Conservation (phyloP, 2,888 invertebrate genomes). For the Phragmatobia fuliginosa region DNA sequence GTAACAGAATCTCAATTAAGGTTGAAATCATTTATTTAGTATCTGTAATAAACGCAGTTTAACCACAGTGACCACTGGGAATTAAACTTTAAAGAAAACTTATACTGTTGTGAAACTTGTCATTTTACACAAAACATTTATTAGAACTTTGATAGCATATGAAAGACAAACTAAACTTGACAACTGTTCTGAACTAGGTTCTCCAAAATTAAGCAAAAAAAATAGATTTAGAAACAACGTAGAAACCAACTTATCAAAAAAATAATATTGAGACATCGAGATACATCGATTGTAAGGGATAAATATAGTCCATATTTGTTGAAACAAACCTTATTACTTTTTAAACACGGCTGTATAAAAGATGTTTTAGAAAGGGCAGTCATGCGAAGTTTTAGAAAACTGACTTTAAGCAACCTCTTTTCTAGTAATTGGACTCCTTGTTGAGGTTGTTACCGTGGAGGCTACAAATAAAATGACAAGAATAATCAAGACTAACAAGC, state of each 20-base stretch:
- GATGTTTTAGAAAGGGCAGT: background rate
- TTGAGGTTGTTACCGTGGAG: background rate
- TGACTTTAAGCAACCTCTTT: background rate
- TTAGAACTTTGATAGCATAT: background rate
- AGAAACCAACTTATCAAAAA: background rate
- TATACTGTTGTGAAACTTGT: background rate
- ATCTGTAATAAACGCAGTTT: background rate
- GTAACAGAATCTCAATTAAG: background rate
- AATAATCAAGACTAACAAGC: background rate
- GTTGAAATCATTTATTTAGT: background rate
- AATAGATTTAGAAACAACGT: background rate
- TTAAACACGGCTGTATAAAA: background rate
- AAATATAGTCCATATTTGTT: background rate
- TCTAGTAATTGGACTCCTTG: too few relatives aligned
- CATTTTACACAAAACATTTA: background rate
- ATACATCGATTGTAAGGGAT: background rate
- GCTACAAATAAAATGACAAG: background rate
- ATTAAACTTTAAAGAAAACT: background rate
- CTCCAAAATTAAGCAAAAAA: background rate
- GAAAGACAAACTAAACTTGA: background rate
- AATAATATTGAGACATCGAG: background rate
- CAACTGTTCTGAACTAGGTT: background rate
- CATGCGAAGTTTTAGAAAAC: background rate
- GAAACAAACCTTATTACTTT: background rate
- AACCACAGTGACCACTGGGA: background rate